Evolutionary conservation across 2,113 vertebrate species (phyloP).

Genomic region (Pica pica): DNA sequence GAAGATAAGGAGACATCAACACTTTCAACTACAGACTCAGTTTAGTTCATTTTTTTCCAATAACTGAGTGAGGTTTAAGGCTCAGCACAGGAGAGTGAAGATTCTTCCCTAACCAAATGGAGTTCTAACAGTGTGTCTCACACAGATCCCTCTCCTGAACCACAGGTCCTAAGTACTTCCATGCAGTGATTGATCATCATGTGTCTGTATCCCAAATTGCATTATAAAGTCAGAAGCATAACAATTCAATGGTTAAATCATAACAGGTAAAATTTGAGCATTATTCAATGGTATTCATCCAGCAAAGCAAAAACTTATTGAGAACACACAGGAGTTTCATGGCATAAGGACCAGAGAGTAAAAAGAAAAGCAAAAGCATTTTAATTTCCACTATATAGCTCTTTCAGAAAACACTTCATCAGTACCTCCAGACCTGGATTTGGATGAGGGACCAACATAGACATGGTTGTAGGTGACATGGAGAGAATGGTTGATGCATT

Average conservation of each 20-base stretch:
- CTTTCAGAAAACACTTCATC: background rate
- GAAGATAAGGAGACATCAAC: background rate
- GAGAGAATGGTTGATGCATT: background rate
- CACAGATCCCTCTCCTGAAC: background rate
- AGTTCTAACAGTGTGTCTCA: background rate
- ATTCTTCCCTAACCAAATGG: background rate
- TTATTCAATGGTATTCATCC: background rate
- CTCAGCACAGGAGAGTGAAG: background rate
- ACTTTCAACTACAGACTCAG: background rate
- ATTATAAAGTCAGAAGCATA: background rate
- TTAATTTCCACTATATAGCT: background rate
- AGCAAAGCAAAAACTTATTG: conserved; percentile 2
- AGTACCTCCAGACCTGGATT: background rate
- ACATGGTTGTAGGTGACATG: background rate
- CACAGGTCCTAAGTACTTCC: background rate
- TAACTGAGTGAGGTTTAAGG: background rate
- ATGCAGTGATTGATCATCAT: background rate
- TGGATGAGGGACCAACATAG: background rate
- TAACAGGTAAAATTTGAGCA: background rate
- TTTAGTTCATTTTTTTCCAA: background rate
- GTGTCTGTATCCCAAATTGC: background rate
- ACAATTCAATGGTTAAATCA: background rate
- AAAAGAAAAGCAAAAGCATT: background rate
- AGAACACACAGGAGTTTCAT: background rate
- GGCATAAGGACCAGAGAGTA: background rate